Percentiles rank a stretch among this genome's conserved stretches.
Evolutionary conservation across 2,888 invertebrate species (phyloP).

Genomic region (Ceramica pisi): DNA sequence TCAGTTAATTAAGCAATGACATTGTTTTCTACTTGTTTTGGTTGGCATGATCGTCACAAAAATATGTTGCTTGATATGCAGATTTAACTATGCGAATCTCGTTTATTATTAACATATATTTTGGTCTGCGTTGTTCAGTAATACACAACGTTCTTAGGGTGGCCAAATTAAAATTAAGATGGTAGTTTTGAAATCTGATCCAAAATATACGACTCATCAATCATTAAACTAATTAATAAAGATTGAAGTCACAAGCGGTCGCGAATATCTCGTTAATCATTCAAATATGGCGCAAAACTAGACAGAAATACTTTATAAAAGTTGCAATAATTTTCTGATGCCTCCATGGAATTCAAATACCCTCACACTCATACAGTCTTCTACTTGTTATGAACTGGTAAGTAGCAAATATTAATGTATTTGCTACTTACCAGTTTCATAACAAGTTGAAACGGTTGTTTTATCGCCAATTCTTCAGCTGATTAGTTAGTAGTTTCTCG

Average conservation of each 20-base stretch:
- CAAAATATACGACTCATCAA: constrained; percentile 43
- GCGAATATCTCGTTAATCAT: constrained; percentile 46
- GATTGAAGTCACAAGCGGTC: constrained; percentile 27
- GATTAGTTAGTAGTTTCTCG: constrained; percentile 11
- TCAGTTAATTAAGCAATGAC: constrained; percentile 68
- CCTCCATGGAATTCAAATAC: not conserved
- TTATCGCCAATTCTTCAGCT: constrained; percentile 18
- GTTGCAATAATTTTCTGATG: constrained; percentile 10
- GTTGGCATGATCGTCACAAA: constrained; percentile 71
- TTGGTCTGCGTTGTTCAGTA: constrained; percentile 72
- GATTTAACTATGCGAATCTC: constrained; percentile 73
- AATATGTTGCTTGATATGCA: constrained; percentile 75
- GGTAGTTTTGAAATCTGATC: constrained; percentile 26
- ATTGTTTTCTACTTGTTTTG: constrained; percentile 72
- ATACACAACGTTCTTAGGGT: constrained; percentile 42
- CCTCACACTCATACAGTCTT: not conserved
- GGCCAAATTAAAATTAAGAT: constrained; percentile 29
- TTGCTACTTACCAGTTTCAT: no score
- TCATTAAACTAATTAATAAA: constrained; percentile 52
- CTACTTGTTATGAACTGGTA: constrained; percentile 2
- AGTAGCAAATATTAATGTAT: not conserved
- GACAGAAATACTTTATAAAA: constrained; percentile 25
- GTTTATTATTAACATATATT: constrained; percentile 78
- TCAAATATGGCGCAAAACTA: constrained; percentile 22
- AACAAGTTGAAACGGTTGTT: constrained; percentile 9